A percentile compares a stretch with the other conserved stretches of the same genome.
These are phyloP conservation scores for Mionectes macconnelli DNA, from an alignment of 2,113 vertebrate genomes.

Conservation along the genomic window DNA sequence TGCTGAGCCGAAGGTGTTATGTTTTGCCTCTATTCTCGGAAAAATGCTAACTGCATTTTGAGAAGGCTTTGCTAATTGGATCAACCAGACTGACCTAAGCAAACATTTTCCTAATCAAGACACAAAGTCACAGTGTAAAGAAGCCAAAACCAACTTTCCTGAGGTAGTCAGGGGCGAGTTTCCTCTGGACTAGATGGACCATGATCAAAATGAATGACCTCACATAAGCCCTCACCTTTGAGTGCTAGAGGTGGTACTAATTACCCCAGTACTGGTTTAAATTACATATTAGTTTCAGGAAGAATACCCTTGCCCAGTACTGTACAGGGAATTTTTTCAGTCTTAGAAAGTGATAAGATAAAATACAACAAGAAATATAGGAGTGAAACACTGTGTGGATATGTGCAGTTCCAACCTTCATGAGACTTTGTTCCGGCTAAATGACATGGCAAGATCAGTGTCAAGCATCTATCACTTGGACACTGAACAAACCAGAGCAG, in stretches of 20 bases:
- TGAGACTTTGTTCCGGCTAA: background rate
- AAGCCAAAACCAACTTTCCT: conserved; percentile 56
- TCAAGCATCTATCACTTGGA: background rate
- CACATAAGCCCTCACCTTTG: conserved; percentile 21
- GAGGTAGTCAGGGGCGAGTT: conserved; percentile 33
- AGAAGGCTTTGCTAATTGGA: background rate
- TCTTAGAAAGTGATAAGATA: background rate
- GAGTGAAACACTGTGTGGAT: background rate
- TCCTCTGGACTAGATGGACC: conserved; percentile 17
- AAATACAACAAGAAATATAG: background rate
- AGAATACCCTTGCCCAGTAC: background rate
- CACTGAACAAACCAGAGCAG: background rate
- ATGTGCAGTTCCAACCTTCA: background rate
- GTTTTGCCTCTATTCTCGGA: conserved; percentile 25
- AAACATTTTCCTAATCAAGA: conserved; percentile 44
- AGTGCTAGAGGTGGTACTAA: conserved; percentile 33
- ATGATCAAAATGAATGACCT: conserved; percentile 8
- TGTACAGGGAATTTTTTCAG: background rate
- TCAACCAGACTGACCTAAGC: conserved; percentile 44
- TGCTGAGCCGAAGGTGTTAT: background rate
- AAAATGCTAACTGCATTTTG: background rate
- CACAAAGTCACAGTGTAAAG: conserved; percentile 53
- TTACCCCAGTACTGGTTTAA: conserved; percentile 5
- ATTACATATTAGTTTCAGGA: background rate
- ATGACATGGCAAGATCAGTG: background rate